Base-by-base conservation (phyloP, 2,113 vertebrate species). In the Aleadryas rufinucha region DNA sequence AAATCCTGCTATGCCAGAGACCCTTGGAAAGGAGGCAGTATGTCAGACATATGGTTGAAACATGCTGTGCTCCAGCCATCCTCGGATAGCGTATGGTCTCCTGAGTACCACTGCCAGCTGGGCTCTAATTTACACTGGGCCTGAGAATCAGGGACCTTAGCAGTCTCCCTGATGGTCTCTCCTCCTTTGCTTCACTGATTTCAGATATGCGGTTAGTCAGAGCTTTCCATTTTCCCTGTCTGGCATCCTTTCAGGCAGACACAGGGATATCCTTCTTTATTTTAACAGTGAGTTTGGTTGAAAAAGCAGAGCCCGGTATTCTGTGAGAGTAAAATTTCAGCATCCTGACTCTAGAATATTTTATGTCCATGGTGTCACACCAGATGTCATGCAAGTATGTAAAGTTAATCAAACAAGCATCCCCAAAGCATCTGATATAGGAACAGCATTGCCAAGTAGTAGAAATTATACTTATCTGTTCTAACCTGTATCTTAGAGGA, bases 1-100 rank as follows among this genome's bases (percentile, higher is more conserved):
- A 92, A 81, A 86, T 16, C 89, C 83, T 1, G 15, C 72, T 39
- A 41, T 54, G 96, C 93, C 94, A 88, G 88, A 93, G 95, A 81
- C 87, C 94, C 89, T 95, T 93, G 94, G 84, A 97, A 95, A 41
- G 89, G 77, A 96, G 93, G 91, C 95, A 95, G 95, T 93, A 95
- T 94, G 95, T 95, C 96, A 96, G 95, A 92, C 94, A 96, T 96
- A 95, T 93, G 95, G 95, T 70, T 84, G 93, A 26, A 94, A 86
- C 95, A 96, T 96, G 95, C 92, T 96, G 96, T 86, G 95, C 93
- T 96, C 85, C 95, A 96, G 95, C 93, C 95, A 95, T 91, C 95
- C 95, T 96, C 92, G 3, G 92, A 87, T 95, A 96, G 93, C 95
- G 93, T 96, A 96, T 96, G 96, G 96, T 94, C 95, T 96, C 95